phyloP scores from a whole-genome alignment of 53 echinoderm and acorn worm genomes.

The Holothuria leucospilota region DNA sequence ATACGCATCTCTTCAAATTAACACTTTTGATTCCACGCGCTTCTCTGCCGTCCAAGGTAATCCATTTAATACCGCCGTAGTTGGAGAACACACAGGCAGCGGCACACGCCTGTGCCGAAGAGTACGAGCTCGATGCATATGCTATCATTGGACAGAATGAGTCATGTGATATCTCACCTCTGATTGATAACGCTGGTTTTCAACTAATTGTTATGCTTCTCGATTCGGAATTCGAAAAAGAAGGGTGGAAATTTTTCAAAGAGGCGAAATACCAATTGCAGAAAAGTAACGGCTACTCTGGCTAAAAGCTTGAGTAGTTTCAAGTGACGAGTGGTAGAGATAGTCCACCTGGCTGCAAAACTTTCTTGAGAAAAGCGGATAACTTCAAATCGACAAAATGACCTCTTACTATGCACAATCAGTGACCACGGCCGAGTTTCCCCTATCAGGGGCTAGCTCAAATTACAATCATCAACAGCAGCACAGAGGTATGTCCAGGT shows the following conservation, averaged over 20 bases:
- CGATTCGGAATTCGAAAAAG: conserved; percentile 30
- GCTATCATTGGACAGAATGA: conserved; percentile 48
- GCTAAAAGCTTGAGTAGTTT: not conserved
- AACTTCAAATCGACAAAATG: conserved; percentile 49
- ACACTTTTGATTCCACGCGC: conserved; percentile 38
- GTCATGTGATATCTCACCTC: conserved; percentile 40
- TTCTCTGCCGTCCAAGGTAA: conserved; percentile 39
- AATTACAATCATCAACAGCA: conserved; percentile 50
- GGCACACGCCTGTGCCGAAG: conserved; percentile 35
- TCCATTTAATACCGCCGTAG: conserved; percentile 22
- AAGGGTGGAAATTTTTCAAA: not conserved
- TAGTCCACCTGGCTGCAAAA: not conserved
- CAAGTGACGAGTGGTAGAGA: conserved; percentile 19
- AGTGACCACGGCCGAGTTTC: conserved; percentile 78
- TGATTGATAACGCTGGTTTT: conserved; percentile 39
- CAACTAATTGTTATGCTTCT: conserved; percentile 55
- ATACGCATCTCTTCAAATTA: conserved; percentile 46
- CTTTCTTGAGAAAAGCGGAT: not conserved
- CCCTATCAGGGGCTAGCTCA: conserved; percentile 44
- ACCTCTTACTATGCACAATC: conserved; percentile 91
- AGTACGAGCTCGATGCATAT: conserved; percentile 4
- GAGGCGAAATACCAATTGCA: conserved; percentile 31
- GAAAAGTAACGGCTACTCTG: not conserved
- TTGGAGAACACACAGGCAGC: conserved; percentile 31
- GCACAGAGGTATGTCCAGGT: conserved; percentile 48